A percentile compares a stretch with the other conserved stretches of the same genome.
These are phyloP conservation scores for Sternotherus odoratus DNA, from an alignment of 2,797 vertebrate species.

Conservation along the genomic window DNA sequence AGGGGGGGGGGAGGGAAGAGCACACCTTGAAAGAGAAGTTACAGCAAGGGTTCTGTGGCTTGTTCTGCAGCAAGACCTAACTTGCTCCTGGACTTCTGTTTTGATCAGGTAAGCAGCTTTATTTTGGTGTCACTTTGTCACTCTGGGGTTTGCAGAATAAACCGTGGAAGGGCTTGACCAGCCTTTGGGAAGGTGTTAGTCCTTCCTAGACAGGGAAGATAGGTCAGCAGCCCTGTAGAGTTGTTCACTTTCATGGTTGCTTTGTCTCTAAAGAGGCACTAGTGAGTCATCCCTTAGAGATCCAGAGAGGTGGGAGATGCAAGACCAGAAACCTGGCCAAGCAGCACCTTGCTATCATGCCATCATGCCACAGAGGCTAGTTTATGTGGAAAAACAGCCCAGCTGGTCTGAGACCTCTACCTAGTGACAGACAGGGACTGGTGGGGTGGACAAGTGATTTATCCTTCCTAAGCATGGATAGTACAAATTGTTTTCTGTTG, in stretches of 20 bases:
- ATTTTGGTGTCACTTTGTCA: neutral
- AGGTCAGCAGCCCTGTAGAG: neutral
- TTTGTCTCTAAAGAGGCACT: neutral
- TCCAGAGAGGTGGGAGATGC: neutral
- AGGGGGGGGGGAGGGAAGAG: too few species aligned
- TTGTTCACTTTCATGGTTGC: neutral
- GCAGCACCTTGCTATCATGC: neutral
- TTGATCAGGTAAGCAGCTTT: neutral
- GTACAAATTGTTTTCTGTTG: conserved; percentile 6
- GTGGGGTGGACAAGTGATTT: neutral
- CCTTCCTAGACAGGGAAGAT: neutral
- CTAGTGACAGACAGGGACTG: accelerated
- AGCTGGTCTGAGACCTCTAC: neutral
- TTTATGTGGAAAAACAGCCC: neutral
- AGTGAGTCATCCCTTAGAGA: neutral
- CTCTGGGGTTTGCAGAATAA: neutral
- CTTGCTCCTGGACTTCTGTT: neutral
- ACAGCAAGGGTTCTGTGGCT: neutral
- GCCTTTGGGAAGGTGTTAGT: neutral
- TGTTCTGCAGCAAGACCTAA: neutral
- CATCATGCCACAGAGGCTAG: neutral
- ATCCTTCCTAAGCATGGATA: neutral
- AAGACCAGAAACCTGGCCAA: neutral
- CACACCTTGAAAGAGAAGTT: neutral
- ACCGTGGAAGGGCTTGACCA: neutral